Percentiles rank a stretch among this genome's conserved stretches.
Conservation (phyloP, 2,888 invertebrate species). For the Phragmatobia fuliginosa region DNA sequence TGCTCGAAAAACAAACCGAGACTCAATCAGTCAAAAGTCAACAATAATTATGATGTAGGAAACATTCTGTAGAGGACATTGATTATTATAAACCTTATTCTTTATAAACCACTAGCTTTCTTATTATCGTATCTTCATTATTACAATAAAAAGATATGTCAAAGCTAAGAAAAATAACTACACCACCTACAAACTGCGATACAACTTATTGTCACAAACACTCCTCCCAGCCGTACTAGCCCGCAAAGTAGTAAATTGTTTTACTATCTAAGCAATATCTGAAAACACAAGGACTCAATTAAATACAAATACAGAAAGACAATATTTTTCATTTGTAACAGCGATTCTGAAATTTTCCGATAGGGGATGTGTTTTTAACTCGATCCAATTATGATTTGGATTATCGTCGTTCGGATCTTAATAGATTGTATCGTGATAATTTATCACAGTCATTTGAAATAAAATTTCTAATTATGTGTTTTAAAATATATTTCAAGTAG, state of each 20-base stretch:
- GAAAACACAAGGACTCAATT: not conserved
- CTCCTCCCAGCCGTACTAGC: too few species aligned
- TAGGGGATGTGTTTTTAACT: not conserved
- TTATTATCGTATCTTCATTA: too few species aligned
- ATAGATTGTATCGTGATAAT: not conserved
- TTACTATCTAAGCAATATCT: not conserved
- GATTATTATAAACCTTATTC: too few species aligned
- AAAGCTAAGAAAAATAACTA: too few species aligned
- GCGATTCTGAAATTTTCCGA: not conserved
- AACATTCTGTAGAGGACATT: not conserved
- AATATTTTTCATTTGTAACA: not conserved
- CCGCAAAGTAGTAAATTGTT: not conserved
- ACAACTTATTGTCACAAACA: too few species aligned
- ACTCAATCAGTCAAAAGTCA: too few species aligned
- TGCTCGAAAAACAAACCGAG: too few species aligned
- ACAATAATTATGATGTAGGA: too few species aligned
- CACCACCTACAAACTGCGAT: too few species aligned
- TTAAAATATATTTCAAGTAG: too few species aligned
- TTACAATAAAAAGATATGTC: too few species aligned
- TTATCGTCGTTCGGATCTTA: not conserved
- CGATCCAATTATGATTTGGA: not conserved
- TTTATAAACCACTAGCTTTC: too few species aligned
- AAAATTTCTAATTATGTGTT: not conserved
- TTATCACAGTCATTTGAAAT: not conserved
- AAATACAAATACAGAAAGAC: not conserved